Base-by-base conservation (phyloP, 2,888 invertebrate genomes). In the Archips xylosteana region DNA sequence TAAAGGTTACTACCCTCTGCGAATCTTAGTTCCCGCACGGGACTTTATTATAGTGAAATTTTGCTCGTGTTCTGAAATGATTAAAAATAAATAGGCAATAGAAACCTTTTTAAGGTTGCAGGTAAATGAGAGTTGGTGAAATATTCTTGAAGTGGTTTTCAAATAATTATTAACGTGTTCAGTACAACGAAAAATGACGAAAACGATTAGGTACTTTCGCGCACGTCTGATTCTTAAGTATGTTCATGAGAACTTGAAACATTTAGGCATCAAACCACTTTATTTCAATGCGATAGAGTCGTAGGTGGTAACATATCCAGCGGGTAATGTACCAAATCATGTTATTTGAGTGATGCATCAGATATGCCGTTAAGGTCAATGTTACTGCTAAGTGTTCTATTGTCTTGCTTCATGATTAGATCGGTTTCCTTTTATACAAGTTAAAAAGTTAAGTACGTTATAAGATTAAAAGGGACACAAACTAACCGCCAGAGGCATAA, bases 301-400 rank as follows among this genome's bases (percentile, higher is more conserved):
- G 54, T 23, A 54, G 3, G 23, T 10, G 23, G 54, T 54, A 54
- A 54, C 57, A 57, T 32, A 15, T 57, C 57, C 12, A 10, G 32
- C 10, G 79, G 8, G 77, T 75, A 63, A 59, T 6, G 42, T 2
- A 51, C 15, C n/a, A n/a, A 42, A 62, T 39, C n/a, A 23, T n/a
- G 36, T 45, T 42, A 42, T n/a, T 62, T 62, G 8, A 62, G 62
- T 12, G 45, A 54, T 70, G 34, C 34, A 39, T 49, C 57, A 45
- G 23, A 34, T n/a, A 36, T 13, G 61, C 42, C 39, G 23, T 39
- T 39, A 42, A 62, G 42, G 36, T 57, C 57, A 57, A 12, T 57
- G 57, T 12, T 32, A 57, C 57, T 32, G 57, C 32, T 32, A 57
- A 32, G 57, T 57, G 32, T 57, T 32, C 57, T 57, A 57, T 57